Percentiles rank a stretch among this genome's conserved stretches.
Evolutionary conservation across 2,888 invertebrate genomes (phyloP).

Genomic region (Thecophora atra): DNA sequence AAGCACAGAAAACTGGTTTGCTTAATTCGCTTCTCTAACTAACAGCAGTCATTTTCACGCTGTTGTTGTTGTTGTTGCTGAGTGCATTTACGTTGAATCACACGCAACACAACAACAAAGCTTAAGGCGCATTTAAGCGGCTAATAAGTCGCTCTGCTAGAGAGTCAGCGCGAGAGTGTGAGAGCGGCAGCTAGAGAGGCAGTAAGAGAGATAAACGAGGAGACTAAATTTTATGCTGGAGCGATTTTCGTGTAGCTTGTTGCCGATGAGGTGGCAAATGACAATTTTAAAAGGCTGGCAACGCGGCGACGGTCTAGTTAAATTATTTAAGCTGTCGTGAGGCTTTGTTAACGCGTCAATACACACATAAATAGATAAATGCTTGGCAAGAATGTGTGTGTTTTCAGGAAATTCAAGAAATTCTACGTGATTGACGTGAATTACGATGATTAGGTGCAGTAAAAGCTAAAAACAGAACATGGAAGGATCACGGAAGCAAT

Average conservation of each 20-base stretch:
- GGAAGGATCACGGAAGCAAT: too few species aligned
- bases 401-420: too few species aligned
- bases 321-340: not conserved
- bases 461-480: too few species aligned
- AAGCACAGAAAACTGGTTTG: conserved; percentile 19
- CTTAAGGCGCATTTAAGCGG: not conserved
- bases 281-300: conserved; percentile 37
- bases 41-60: conserved; percentile 13
- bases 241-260: conserved; percentile 17
- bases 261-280: conserved; percentile 40
- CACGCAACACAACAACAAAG: conserved; percentile 28
- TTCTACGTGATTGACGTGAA: too few species aligned
- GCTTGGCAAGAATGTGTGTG: too few species aligned
- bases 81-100: conserved; percentile 16
- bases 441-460: too few species aligned
- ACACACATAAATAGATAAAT: too few species aligned
- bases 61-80: conserved; percentile 18
- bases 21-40: conserved; percentile 19
- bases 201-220: not conserved
- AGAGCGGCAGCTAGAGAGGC: not conserved
- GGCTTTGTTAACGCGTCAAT: conserved; percentile 1
- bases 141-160: not conserved
- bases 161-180: not conserved
- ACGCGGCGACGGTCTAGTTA: conserved; percentile 31
- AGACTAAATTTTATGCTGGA: conserved; percentile 9